These are phyloP conservation scores for Glaucopsyche alexis DNA, from an alignment of 2,888 invertebrate genomes.

Conservation along the genomic window DNA sequence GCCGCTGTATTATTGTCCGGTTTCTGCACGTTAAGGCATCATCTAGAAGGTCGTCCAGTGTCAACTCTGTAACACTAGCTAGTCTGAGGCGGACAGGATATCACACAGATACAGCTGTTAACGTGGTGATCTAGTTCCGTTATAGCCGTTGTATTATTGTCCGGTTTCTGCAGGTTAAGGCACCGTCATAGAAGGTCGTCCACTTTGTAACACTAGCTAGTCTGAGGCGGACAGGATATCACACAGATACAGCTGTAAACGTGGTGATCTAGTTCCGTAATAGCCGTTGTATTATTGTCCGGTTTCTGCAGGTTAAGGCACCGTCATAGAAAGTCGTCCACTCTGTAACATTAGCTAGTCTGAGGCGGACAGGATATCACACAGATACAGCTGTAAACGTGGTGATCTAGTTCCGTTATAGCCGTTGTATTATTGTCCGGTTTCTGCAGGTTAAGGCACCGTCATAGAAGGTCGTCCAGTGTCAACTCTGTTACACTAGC, in stretches of 20 bases:
- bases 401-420: constrained; percentile 48
- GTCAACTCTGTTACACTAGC: neutral
- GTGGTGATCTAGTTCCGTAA: constrained; percentile 49
- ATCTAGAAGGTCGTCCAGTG: neutral
- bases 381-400: constrained; percentile 41
- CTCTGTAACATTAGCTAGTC: neutral
- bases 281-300: constrained; percentile 64
- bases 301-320: too few species aligned
- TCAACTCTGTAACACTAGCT: neutral
- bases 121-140: constrained; percentile 49
- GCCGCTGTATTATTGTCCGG: constrained; percentile 58
- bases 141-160: constrained; percentile 60
- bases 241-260: constrained; percentile 39
- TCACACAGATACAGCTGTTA: constrained; percentile 34
- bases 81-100: neutral
- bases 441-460: neutral
- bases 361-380: constrained; percentile 3
- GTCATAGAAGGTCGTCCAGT: neutral
- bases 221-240: constrained; percentile 19
- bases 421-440: constrained; percentile 58
- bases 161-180: neutral
- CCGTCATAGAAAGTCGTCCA: neutral
- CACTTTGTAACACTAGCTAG: neutral
- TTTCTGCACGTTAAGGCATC: neutral
- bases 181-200: neutral